phyloP scores from a whole-genome alignment of 2,888 invertebrate genomes.

The Antitype chi region DNA sequence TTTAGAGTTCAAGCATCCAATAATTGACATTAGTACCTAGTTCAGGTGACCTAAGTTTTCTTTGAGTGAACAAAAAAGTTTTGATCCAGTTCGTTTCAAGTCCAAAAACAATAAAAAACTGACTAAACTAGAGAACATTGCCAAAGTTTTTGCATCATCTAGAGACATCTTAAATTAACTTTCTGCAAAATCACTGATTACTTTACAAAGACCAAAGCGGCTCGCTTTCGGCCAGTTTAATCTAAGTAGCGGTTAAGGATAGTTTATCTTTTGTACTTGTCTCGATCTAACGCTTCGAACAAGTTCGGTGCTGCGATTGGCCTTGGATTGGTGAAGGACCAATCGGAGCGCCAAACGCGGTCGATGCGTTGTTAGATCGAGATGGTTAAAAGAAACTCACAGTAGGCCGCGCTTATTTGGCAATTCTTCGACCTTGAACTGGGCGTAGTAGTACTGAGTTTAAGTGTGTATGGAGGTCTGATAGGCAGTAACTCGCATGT shows the following conservation, averaged over 20 bases:
- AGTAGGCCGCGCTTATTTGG: no score
- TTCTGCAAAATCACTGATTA: neutral
- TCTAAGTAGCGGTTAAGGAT: neutral
- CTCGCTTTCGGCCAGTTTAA: neutral
- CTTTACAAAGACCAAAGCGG: neutral
- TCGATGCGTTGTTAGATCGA: no score
- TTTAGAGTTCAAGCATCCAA: neutral
- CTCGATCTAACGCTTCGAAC: no score
- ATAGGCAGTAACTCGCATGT: no score
- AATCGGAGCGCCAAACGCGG: no score
- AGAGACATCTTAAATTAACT: conserved; percentile 7
- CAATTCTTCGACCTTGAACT: no score
- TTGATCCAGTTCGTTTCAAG: neutral
- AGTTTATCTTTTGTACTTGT: no score
- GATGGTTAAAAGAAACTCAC: no score
- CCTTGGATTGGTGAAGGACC: no score
- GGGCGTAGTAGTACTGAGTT: neutral
- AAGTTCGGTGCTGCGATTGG: no score
- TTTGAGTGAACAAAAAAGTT: neutral
- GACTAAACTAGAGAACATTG: conserved; percentile 6
- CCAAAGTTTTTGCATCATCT: conserved; percentile 11
- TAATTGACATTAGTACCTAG: neutral
- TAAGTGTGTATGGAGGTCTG: no score
- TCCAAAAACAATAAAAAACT: no score
- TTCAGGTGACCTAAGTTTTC: neutral